Evolutionary conservation across 2,797 vertebrate genomes (phyloP), one percentile per base, ranked within the genome.

Genomic region (Sarcophilus harrisii): DNA sequence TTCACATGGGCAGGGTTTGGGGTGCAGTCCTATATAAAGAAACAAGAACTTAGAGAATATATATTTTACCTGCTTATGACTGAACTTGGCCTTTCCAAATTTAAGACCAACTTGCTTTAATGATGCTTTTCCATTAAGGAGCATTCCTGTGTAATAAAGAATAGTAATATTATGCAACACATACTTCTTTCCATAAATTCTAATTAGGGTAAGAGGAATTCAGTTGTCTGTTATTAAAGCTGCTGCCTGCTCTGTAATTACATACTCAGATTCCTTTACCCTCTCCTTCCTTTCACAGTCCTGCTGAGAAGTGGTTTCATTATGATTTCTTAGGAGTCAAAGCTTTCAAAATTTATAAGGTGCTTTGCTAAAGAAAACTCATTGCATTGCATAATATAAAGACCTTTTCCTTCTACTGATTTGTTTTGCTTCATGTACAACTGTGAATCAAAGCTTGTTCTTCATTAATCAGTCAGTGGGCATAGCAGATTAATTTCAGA

Each of bases 1-100:
- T 96, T 93, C 96, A 90, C 96, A 94, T 91, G 1, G 95, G 96
- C 96, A 97, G 95, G 54, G 96, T 96, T 94, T 97, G 94, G 59
- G 58, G 91, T 94, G 32, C 96, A 93, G 91, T 93, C 95, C 96
- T 96, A 6, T 57, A 11, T 57, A 49, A 87, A 27, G 73, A 81
- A 81, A 81, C 73, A 27, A 87, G 18, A 81, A 24, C 73, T 93
- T 27, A 94, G 58, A 66, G 92, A 91, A 91, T 60, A 38, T 90
- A 92, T 59, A 49, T 94, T 96, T 95, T 32, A 16, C 94, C 90
- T 89, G 95, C 89, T 60, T 87, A 58, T 90, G 66, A 94, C 32
- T 60, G 93, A 92, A 92, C 62, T 87, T 55, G 57, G 93, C 92
- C 92, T 92, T 94, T 62, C 94, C 52, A 58, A 38, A 54, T 93